These are phyloP conservation scores for Thymelicus acteon DNA, from an alignment of 2,888 invertebrate species.

Conservation along the genomic window DNA sequence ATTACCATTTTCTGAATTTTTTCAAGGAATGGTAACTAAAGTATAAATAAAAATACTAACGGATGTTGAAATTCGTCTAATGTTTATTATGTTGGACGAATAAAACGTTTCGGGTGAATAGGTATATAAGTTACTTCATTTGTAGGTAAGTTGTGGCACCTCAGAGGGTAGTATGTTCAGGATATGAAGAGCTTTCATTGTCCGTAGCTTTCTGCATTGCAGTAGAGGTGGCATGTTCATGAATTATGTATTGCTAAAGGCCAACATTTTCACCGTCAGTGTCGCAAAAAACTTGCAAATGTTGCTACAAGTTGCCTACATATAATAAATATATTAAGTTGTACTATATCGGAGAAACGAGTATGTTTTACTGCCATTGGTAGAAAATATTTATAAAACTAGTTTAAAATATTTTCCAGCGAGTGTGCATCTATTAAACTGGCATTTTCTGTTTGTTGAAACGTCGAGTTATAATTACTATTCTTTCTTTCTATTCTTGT, in stretches of 20 bases:
- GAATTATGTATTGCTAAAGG: slow-evolving; percentile 55
- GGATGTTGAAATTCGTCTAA: too few relatives aligned
- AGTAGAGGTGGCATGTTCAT: slow-evolving; percentile 59
- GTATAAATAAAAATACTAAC: too few relatives aligned
- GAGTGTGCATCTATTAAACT: not conserved
- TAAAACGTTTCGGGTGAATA: too few relatives aligned
- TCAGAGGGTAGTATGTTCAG: slow-evolving; percentile 55
- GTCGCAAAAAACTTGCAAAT: slow-evolving; percentile 14
- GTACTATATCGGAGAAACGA: not conserved
- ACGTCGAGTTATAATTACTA: too few relatives aligned
- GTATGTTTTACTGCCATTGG: too few relatives aligned
- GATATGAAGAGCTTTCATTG: slow-evolving; percentile 59
- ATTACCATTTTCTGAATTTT: too few relatives aligned
- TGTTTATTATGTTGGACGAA: too few relatives aligned
- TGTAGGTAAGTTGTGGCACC: slow-evolving; percentile 46
- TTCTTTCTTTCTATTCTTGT: too few relatives aligned
- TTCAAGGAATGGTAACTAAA: too few relatives aligned
- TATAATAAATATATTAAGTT: not conserved
- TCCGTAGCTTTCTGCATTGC: slow-evolving; percentile 54
- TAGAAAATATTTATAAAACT: too few relatives aligned
- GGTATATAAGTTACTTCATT: slow-evolving; percentile 13
- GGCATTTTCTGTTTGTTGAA: not conserved
- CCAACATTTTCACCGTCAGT: slow-evolving; percentile 21
- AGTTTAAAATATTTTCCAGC: too few relatives aligned
- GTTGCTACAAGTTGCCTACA: slow-evolving; percentile 3